phyloP scores from a whole-genome alignment of 2,113 vertebrate genomes.

The Mixornis gularis region DNA sequence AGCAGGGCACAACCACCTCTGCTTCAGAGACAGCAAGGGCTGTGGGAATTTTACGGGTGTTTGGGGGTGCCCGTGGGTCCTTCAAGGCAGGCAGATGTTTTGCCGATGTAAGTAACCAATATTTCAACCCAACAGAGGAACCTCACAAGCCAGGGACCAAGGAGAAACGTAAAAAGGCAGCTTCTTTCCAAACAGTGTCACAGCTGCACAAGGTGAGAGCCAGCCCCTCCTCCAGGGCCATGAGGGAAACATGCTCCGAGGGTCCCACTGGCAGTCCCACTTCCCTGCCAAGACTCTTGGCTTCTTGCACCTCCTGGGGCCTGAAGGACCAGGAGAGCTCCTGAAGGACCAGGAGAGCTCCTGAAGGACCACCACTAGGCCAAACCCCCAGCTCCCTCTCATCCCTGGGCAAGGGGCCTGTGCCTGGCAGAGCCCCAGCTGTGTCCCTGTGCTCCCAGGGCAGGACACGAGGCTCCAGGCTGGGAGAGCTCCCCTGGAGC shows the following conservation, averaged over 20 bases:
- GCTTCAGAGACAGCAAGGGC: neutral
- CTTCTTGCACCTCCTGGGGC: neutral
- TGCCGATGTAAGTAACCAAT: neutral
- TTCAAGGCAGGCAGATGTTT: neutral
- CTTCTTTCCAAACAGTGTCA: slow-evolving; percentile 90
- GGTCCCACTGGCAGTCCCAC: neutral
- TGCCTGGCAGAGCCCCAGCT: neutral
- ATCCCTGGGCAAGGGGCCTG: neutral
- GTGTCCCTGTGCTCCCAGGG: neutral
- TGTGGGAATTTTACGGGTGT: neutral
- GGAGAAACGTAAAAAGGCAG: slow-evolving; percentile 88
- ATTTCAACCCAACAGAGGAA: slow-evolving; percentile 62
- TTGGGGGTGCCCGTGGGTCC: neutral
- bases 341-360: neutral
- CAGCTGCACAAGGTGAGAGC: slow-evolving; percentile 88
- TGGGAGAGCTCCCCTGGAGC: neutral
- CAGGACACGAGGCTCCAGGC: neutral
- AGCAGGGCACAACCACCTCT: neutral
- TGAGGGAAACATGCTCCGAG: neutral
- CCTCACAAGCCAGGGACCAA: slow-evolving; percentile 74
- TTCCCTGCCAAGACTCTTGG: neutral
- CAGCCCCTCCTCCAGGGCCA: neutral
- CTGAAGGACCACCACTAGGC: neutral
- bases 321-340: neutral
- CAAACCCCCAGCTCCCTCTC: neutral